Evolutionary conservation across 2,888 invertebrate species (phyloP), one percentile per base, ranked within the genome.

Genomic region (Lepas anatifera): DNA sequence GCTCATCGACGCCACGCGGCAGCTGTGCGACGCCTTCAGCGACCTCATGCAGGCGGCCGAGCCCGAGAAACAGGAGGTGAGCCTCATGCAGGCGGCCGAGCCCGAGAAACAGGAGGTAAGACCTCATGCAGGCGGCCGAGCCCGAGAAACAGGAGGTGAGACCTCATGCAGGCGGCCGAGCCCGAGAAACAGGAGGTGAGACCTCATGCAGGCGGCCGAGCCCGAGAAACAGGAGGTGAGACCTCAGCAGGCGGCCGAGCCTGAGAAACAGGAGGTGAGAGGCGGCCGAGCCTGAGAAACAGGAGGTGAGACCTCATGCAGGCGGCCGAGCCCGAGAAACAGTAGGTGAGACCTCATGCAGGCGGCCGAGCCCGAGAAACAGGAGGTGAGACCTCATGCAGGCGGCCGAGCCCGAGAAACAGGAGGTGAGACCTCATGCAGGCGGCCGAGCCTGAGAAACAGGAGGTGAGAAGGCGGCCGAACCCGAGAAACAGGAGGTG

Each of bases 141-240:
- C 25, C 48, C 4, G n/a, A 48, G 48, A 48, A n/a, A 22, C 48
- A n/a, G 25, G 48, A 48, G 48, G n/a, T n/a, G 25, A 10, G 48
- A 25, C 48, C 3, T n/a, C n/a, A n/a, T n/a, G n/a, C n/a, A n/a
- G n/a, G 6, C 3, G 48, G 3, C n/a, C 10, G 25, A 10, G 48
- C 48, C n/a, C 4, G 48, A 10, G 48, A 10, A 11, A 46, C 22
- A 16, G 46, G 22, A 22, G 46, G 46, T 92, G 91, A 69, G 97
- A 97, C 79, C 85, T 99, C 72, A 85, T 99, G 52, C 90, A 88
- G 78, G 95, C 97, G 0, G 96, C 97, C 0, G 96, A 98, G 78
- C 98, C 99, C 0, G 92, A 94, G 79, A 89, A 89, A 71, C 90
- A 90, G 79, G 92, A 93, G 84, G 88, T 88, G 74, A 29, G 37